phyloP scores from a whole-genome alignment of 2,113 vertebrate species.

The Brienomyrus longianalis region DNA sequence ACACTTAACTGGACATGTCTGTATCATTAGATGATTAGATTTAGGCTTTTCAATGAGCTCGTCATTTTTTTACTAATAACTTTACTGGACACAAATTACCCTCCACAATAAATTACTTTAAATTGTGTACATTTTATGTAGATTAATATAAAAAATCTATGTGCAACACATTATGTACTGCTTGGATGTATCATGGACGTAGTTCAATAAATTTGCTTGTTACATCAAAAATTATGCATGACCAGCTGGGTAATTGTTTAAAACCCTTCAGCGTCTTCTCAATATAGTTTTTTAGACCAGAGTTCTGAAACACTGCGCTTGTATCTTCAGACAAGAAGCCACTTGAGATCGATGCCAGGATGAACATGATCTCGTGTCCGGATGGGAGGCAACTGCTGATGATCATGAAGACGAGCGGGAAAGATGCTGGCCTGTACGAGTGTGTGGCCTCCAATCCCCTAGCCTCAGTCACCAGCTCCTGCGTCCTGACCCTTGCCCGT shows the following conservation, averaged over 20 bases:
- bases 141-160: not conserved
- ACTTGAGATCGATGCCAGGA: constrained; percentile 65
- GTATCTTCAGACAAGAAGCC: constrained; percentile 74
- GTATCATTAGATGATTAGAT: not conserved
- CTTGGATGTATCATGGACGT: not conserved
- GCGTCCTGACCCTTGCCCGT: constrained; percentile 87
- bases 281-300: not conserved
- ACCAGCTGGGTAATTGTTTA: not conserved
- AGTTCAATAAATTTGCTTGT: not conserved
- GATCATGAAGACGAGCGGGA: constrained; percentile 77
- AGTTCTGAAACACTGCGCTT: not conserved
- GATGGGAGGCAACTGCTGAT: constrained; percentile 90
- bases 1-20: not conserved
- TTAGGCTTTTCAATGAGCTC: not conserved
- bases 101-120: not conserved
- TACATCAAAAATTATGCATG: not conserved
- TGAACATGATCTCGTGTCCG: constrained; percentile 81
- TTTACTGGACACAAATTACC: not conserved
- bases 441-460: constrained; percentile 81
- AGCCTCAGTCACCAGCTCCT: constrained; percentile 81
- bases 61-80: not conserved
- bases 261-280: not conserved
- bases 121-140: not conserved
- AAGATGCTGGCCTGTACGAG: constrained; percentile 85
- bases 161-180: not conserved